phyloP scores from a whole-genome alignment of 1,140 invertebrate genomes.

The Paraescarpia echinospica region DNA sequence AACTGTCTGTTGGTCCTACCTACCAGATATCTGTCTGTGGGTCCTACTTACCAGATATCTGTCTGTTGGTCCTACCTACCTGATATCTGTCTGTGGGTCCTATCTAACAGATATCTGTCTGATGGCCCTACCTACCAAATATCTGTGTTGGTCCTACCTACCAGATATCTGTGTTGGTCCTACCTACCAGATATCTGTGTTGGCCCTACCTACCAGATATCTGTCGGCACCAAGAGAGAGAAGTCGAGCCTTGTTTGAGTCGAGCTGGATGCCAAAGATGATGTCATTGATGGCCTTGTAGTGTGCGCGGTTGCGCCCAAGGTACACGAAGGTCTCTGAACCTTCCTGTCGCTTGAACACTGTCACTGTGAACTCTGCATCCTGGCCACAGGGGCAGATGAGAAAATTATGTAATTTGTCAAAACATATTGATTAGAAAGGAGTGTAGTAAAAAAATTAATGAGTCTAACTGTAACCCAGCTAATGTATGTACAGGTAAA shows the following conservation, averaged over 20 bases:
- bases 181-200: not conserved
- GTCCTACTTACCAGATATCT: too few species aligned
- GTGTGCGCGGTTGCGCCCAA: slow-evolving; percentile 56
- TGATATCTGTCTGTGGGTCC: not conserved
- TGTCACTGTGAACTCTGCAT: slow-evolving; percentile 17
- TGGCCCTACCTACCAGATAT: slow-evolving; percentile 43
- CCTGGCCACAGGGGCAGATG: not conserved
- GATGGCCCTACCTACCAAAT: too few species aligned
- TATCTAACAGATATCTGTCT: too few species aligned
- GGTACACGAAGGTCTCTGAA: slow-evolving; percentile 36
- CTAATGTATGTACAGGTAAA: too few species aligned
- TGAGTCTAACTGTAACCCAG: not conserved
- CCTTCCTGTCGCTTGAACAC: not conserved
- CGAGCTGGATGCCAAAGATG: slow-evolving; percentile 55
- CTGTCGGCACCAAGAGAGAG: slow-evolving; percentile 54
- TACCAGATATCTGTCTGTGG: too few species aligned
- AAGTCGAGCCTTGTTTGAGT: slow-evolving; percentile 47
- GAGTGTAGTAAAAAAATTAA: not conserved
- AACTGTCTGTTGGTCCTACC: too few species aligned
- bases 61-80: too few species aligned
- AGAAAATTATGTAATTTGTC: not conserved
- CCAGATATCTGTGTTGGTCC: too few species aligned
- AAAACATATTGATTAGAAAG: not conserved
- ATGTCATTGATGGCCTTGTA: slow-evolving; percentile 57
- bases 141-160: too few species aligned